A percentile compares a stretch with the other conserved stretches of the same genome.
Conservation (phyloP, 2,113 vertebrate species). For the Oceanites oceanicus region DNA sequence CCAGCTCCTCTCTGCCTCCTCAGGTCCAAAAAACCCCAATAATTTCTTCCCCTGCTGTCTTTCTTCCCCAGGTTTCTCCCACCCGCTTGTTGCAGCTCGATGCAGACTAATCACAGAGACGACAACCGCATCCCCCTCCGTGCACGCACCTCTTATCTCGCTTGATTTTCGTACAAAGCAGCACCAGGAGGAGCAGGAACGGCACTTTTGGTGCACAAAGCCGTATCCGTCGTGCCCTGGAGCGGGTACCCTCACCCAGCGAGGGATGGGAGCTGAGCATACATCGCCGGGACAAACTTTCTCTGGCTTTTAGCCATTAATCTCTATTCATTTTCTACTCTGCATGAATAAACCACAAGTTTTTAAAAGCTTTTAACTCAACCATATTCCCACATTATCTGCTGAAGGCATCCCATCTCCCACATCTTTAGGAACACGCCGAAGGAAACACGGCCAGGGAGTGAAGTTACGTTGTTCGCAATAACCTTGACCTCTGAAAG, state of each 20-base stretch:
- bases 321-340: background rate
- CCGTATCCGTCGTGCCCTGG: accelerated
- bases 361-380: background rate
- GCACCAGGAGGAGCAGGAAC: background rate
- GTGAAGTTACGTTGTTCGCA: background rate
- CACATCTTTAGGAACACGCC: background rate
- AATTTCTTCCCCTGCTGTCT: background rate
- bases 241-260: background rate
- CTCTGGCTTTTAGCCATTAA: background rate
- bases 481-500: background rate
- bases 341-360: background rate
- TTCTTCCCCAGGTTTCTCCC: background rate
- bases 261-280: background rate
- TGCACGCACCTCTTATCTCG: background rate
- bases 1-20: background rate
- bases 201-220: accelerated
- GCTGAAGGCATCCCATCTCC: background rate
- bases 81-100: background rate
- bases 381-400: background rate
- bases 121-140: background rate
- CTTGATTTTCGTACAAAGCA: background rate
- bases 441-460: background rate
- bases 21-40: background rate
- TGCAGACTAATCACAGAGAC: background rate
- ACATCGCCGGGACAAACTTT: accelerated